A percentile compares a stretch with the other conserved stretches of the same genome.
phyloP scores from a whole-genome alignment of 2,797 vertebrate genomes.

The Darevskia mixta region DNA sequence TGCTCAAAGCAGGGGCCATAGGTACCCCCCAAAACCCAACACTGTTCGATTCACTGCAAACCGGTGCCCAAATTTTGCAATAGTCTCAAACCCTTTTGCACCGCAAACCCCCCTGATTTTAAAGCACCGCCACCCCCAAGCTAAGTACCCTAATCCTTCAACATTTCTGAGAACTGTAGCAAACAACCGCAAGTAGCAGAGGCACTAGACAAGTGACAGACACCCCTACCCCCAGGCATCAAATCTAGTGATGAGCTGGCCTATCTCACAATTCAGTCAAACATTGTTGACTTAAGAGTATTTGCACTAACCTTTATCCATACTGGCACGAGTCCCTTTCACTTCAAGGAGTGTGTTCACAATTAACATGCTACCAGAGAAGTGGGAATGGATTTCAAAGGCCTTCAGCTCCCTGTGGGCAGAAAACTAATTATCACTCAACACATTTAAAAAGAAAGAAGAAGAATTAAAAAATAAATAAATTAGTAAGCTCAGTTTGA shows the following conservation, averaged over 20 bases:
- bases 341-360: background rate
- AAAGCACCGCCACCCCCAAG: too few relatives aligned
- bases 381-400: too few relatives aligned
- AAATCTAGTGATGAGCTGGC: background rate
- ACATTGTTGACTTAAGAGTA: background rate
- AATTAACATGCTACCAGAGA: background rate
- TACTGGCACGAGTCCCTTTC: background rate
- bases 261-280: background rate
- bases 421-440: background rate
- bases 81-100: too few relatives aligned
- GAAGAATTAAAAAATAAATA: background rate
- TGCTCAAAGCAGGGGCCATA: too few relatives aligned
- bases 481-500: background rate
- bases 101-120: too few relatives aligned
- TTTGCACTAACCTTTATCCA: background rate
- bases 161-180: background rate
- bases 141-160: too few relatives aligned
- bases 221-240: background rate
- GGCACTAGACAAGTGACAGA: background rate
- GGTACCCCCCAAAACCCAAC: too few relatives aligned
- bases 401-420: background rate
- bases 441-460: too few relatives aligned
- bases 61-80: too few relatives aligned
- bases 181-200: background rate
- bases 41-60: too few relatives aligned